Evolutionary conservation across 2,113 vertebrate species (phyloP).

Genomic region (Drymodes brunneopygia): DNA sequence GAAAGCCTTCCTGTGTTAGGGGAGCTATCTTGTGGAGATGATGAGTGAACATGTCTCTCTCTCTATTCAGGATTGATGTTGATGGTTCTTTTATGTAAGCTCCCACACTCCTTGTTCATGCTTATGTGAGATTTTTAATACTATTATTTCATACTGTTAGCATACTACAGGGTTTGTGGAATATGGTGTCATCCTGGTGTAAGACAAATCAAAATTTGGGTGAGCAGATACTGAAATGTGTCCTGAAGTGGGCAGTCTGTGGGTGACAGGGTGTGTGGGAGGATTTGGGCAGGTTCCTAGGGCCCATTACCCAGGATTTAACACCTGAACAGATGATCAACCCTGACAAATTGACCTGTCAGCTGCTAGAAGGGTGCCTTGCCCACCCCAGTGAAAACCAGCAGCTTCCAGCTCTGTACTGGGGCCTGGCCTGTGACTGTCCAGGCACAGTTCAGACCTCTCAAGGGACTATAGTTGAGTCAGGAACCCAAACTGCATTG

Average conservation of each 20-base stretch:
- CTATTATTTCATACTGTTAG: neutral
- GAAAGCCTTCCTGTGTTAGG: neutral
- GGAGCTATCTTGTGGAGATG: neutral
- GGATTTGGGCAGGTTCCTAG: neutral
- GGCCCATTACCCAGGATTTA: neutral
- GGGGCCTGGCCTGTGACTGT: neutral
- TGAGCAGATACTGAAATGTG: neutral
- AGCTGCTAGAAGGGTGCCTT: neutral
- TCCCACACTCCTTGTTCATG: neutral
- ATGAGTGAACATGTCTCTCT: neutral
- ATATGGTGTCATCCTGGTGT: rapidly evolving
- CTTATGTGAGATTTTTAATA: neutral
- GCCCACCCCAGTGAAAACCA: neutral
- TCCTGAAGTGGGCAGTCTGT: neutral
- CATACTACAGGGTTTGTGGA: neutral
- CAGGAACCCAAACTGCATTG: neutral
- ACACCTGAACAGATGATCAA: neutral
- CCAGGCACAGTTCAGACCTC: neutral
- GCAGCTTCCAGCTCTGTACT: neutral
- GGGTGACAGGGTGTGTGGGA: neutral
- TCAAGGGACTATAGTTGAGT: neutral
- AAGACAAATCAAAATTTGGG: neutral
- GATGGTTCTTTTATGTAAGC: neutral
- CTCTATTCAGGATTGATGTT: neutral
- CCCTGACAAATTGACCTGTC: neutral